Percentiles rank a stretch among this genome's conserved stretches.
These are phyloP conservation scores for Vannuccia rotundouncinata DNA, from an alignment of 2,888 invertebrate species.

Conservation along the genomic window DNA sequence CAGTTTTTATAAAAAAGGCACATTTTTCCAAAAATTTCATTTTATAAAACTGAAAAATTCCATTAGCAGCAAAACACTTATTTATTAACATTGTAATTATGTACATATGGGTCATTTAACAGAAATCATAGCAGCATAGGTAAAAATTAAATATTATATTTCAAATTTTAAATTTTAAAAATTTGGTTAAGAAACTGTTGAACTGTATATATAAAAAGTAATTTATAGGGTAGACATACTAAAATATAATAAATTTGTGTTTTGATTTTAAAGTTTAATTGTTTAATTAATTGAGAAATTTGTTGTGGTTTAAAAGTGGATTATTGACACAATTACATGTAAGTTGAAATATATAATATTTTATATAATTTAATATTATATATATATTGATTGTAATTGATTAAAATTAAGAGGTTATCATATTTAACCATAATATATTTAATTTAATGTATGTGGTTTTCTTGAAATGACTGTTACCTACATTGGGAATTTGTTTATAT, in stretches of 20 bases:
- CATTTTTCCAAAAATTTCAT: too few relatives aligned
- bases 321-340: too few relatives aligned
- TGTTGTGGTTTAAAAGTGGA: too few relatives aligned
- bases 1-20: too few relatives aligned
- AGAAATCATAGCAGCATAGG: not conserved
- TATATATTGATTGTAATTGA: slow-evolving; percentile 24
- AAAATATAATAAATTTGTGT: not conserved
- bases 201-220: not conserved
- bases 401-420: not conserved
- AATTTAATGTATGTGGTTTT: not conserved
- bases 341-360: not conserved
- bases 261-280: too few relatives aligned
- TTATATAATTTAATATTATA: slow-evolving; percentile 3
- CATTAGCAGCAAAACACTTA: too few relatives aligned
- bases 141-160: not conserved
- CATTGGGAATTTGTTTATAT: slow-evolving; percentile 5
- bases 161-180: not conserved
- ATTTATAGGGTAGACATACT: not conserved
- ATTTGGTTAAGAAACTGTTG: not conserved
- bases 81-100: too few relatives aligned
- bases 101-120: not conserved
- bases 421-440: not conserved
- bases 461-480: not conserved
- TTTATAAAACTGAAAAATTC: too few relatives aligned
- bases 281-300: too few relatives aligned